Percentiles rank a stretch among this genome's conserved stretches.
Evolutionary conservation across 2,797 vertebrate genomes (phyloP).

Genomic region (Anniella stebbinsi): DNA sequence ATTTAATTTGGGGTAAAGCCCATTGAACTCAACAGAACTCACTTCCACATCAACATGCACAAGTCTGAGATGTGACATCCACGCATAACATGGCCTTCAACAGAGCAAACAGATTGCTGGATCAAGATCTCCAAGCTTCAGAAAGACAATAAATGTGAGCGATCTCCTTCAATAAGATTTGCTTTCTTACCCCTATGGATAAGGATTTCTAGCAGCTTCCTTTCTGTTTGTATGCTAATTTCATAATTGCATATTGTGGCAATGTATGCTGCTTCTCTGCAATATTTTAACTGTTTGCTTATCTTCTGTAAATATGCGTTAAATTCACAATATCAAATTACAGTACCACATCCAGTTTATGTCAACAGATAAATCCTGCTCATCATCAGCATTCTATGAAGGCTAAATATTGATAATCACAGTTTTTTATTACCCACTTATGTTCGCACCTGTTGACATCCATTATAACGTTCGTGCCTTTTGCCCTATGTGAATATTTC

Average conservation of each 20-base stretch:
- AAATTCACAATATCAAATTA: neutral
- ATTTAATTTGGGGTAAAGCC: neutral
- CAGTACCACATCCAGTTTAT: neutral
- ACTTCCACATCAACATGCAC: neutral
- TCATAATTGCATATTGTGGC: neutral
- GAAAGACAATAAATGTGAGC: neutral
- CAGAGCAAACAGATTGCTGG: neutral
- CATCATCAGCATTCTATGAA: neutral
- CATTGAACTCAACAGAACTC: neutral
- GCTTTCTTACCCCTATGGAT: neutral
- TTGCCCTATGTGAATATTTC: neutral
- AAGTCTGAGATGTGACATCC: neutral
- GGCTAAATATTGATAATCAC: slow-evolving; percentile 17
- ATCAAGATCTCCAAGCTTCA: neutral
- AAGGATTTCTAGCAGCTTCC: neutral
- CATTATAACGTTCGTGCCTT: neutral
- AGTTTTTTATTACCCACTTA: neutral
- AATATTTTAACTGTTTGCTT: slow-evolving; percentile 28
- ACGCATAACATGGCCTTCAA: neutral
- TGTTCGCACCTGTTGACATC: neutral
- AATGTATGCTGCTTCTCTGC: neutral
- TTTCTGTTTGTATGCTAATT: slow-evolving; percentile 25
- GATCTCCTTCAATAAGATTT: neutral
- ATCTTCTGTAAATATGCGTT: slow-evolving; percentile 34
- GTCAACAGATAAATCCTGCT: neutral